phyloP scores from a whole-genome alignment of 2,888 invertebrate species.

The Cybosia mesomella region DNA sequence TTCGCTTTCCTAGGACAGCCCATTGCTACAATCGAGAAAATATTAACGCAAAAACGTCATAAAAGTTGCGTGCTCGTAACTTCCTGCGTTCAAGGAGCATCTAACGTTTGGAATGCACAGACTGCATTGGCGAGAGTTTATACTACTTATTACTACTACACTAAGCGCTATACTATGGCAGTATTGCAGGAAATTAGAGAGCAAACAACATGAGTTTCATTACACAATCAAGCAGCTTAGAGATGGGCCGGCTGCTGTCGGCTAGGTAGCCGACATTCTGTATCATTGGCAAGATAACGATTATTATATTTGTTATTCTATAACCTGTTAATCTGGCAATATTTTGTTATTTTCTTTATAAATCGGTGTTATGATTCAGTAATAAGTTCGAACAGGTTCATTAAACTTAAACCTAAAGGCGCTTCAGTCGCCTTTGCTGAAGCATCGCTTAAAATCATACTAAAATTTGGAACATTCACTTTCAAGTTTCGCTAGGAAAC shows the following conservation, averaged over 20 bases:
- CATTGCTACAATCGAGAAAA: slow-evolving; percentile 41
- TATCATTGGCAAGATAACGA: slow-evolving; percentile 60
- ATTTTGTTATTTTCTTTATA: slow-evolving; percentile 21
- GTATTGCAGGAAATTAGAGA: slow-evolving; percentile 80
- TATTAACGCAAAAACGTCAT: slow-evolving; percentile 37
- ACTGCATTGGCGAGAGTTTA: slow-evolving; percentile 58
- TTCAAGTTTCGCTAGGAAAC: slow-evolving; percentile 55
- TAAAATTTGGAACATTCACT: slow-evolving; percentile 52
- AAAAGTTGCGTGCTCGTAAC: slow-evolving; percentile 67
- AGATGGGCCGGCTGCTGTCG: slow-evolving; percentile 61
- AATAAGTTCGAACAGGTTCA: slow-evolving; percentile 29
- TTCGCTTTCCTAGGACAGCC: slow-evolving; percentile 39
- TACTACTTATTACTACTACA: slow-evolving; percentile 68
- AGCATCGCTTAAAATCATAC: slow-evolving; percentile 28
- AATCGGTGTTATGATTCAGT: slow-evolving; percentile 29
- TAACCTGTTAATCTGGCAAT: slow-evolving; percentile 40
- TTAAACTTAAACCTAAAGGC: slow-evolving; percentile 29
- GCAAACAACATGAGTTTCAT: slow-evolving; percentile 74
- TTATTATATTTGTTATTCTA: slow-evolving; percentile 25
- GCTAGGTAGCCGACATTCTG: slow-evolving; percentile 39
- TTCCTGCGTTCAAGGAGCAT: slow-evolving; percentile 68
- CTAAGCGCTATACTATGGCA: slow-evolving; percentile 75
- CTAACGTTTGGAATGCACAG: slow-evolving; percentile 55
- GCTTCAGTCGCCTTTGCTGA: slow-evolving; percentile 28
- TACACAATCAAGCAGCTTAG: slow-evolving; percentile 75